A percentile compares a stretch with the other conserved stretches of the same genome.
phyloP scores from a whole-genome alignment of 2,888 invertebrate species.

The Eulithis testata region DNA sequence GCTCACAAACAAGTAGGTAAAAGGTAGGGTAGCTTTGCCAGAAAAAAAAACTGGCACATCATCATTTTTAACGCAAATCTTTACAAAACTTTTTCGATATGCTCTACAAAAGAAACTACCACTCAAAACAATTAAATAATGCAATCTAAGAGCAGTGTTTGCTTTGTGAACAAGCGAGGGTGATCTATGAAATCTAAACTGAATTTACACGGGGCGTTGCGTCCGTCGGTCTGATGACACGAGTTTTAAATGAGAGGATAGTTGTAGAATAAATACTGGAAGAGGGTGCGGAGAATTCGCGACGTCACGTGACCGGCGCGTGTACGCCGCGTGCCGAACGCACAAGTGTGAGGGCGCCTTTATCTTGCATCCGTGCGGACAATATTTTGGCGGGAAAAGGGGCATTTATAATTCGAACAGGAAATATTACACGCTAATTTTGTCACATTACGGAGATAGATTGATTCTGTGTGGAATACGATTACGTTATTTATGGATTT shows the following conservation, averaged over 20 bases:
- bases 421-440: slow-evolving; percentile 84
- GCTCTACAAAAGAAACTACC: slow-evolving; percentile 35
- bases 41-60: too few species aligned
- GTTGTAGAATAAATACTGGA: slow-evolving; percentile 77
- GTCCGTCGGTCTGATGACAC: slow-evolving; percentile 67
- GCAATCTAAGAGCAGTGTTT: slow-evolving; percentile 75
- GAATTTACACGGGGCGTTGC: slow-evolving; percentile 68
- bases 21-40: too few species aligned
- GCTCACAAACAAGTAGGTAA: too few species aligned
- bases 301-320: slow-evolving; percentile 55
- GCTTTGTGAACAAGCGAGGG: slow-evolving; percentile 62
- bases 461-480: slow-evolving; percentile 70
- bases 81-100: slow-evolving; percentile 10
- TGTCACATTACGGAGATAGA: slow-evolving; percentile 72
- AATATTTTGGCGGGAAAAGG: slow-evolving; percentile 67
- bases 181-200: slow-evolving; percentile 76
- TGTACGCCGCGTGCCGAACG: slow-evolving; percentile 60
- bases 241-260: slow-evolving; percentile 74
- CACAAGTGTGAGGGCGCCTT: slow-evolving; percentile 47
- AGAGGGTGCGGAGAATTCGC: slow-evolving; percentile 56
- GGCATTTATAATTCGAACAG: slow-evolving; percentile 78
- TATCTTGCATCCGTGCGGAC: slow-evolving; percentile 42
- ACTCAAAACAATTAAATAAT: slow-evolving; percentile 77
- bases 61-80: too few species aligned
- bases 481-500: slow-evolving; percentile 58